These are phyloP conservation scores for Herminia tarsipennalis DNA, from an alignment of 2,888 invertebrate genomes.

Conservation along the genomic window DNA sequence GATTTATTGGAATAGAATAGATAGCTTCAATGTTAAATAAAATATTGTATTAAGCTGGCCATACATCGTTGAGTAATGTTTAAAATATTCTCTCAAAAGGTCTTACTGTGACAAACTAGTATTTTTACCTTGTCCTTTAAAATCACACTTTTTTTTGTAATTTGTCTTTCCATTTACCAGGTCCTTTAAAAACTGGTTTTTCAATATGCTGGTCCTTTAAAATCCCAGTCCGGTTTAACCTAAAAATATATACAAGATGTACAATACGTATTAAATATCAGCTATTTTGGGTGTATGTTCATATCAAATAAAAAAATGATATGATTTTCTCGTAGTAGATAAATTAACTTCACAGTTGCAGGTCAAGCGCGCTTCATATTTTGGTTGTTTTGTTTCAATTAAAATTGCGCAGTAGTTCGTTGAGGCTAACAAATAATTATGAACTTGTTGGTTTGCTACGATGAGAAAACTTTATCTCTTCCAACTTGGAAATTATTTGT, in stretches of 20 bases:
- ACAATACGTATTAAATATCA: too few relatives aligned
- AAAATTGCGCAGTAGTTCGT: slow-evolving; percentile 63
- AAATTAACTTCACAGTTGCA: slow-evolving; percentile 59
- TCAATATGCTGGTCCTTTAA: too few relatives aligned
- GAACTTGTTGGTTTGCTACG: slow-evolving; percentile 65
- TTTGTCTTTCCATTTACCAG: too few relatives aligned
- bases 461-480: slow-evolving; percentile 72
- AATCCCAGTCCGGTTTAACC: too few relatives aligned
- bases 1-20: slow-evolving; percentile 26
- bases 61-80: too few relatives aligned
- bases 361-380: slow-evolving; percentile 66
- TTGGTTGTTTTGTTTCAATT: slow-evolving; percentile 74
- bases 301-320: slow-evolving; percentile 12
- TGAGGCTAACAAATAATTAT: slow-evolving; percentile 74
- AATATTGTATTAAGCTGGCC: too few relatives aligned
- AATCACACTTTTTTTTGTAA: too few relatives aligned
- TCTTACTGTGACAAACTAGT: too few relatives aligned
- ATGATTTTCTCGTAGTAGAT: slow-evolving; percentile 29
- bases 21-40: slow-evolving; percentile 8
- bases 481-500: slow-evolving; percentile 55
- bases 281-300: not conserved
- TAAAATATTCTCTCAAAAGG: too few relatives aligned
- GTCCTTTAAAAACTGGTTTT: too few relatives aligned
- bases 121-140: too few relatives aligned
- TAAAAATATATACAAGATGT: too few relatives aligned